Conservation (phyloP, 1,140 invertebrate genomes). For the Heliconius eleuchia region DNA sequence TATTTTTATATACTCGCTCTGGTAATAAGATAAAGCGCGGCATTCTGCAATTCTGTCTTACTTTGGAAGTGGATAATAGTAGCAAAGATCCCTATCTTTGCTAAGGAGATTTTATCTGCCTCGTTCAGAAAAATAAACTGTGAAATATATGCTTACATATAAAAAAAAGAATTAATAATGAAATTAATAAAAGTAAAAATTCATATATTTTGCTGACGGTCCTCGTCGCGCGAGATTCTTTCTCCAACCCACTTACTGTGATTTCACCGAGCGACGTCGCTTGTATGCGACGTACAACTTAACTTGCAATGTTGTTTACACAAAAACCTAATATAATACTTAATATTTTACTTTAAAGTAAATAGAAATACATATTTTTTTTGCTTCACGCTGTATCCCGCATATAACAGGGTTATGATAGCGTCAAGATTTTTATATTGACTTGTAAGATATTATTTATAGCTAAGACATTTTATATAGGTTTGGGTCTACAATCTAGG, state of each 20-base stretch:
- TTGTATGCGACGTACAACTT: slow-evolving; percentile 22
- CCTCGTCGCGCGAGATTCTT: slow-evolving; percentile 64
- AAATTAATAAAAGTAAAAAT: background rate
- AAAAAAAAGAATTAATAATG: background rate
- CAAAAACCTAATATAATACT: slow-evolving; percentile 1
- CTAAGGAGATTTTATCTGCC: too few species aligned
- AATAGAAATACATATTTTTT: background rate
- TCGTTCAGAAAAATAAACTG: too few species aligned
- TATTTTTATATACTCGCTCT: too few species aligned
- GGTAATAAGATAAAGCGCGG: too few species aligned
- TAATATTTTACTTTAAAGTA: background rate
- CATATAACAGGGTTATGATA: too few species aligned
- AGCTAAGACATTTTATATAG: too few species aligned
- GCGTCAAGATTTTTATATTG: too few species aligned
- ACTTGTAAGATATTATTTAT: too few species aligned
- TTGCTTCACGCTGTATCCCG: too few species aligned
- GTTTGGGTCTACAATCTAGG: too few species aligned
- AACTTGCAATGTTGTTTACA: background rate
- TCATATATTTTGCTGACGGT: slow-evolving; percentile 49
- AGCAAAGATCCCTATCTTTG: too few species aligned
- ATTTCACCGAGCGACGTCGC: slow-evolving; percentile 61
- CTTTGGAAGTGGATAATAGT: too few species aligned
- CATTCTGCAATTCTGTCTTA: background rate
- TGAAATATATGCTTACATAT: background rate
- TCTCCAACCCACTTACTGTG: slow-evolving; percentile 76